Base-by-base conservation (phyloP, 2,888 invertebrate species). In the Troides aeacus region DNA sequence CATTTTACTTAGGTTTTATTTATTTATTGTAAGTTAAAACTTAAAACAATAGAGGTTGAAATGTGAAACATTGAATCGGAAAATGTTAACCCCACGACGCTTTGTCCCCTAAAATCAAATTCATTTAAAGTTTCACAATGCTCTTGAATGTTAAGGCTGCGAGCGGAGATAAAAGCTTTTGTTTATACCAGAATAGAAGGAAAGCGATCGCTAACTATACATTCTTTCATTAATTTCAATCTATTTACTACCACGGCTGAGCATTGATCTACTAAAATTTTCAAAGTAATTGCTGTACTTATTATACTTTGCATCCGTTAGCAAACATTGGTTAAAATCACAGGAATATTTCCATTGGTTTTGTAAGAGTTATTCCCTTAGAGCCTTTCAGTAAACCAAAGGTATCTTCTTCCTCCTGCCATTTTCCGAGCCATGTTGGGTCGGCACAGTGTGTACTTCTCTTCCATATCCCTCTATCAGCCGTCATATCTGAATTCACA, bases 51-150 rank as follows among this genome's bases (percentile, higher is more conserved):
- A 57, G 57, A 57, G 57, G 1, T 6, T 18, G 56, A 15, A 6
- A 57, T 5, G 21, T 57, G 10, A 21, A 57, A 57, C 8, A 57
- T 57, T 18, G 57, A 57, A 5, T 21, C 57, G 21, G 57, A 21
- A 21, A 57, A 57, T n/a, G 57, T 57, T 57, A 57, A 57, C 57
- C 57, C 18, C 21, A 21, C 5, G 53, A 6, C 57, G 50, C 5
- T 57, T 57, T 57, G n/a, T 57, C 6, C 50, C 15, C 5, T 10
- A 57, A 57, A 57, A 57, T 57, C 57, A 21, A 57, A 57, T 57
- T 57, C n/a, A 21, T 57, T 57, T 57, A 57, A 57, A 57, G n/a
- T 57, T 57, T 57, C n/a, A 57, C 57, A 57, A 57, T 57, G 21
- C 57, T 10, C 57, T 57, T 57, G 57, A 57, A 57, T 18, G n/a